Evolutionary conservation across 2,888 invertebrate genomes (phyloP).

Genomic region (Synergus laeviventris): DNA sequence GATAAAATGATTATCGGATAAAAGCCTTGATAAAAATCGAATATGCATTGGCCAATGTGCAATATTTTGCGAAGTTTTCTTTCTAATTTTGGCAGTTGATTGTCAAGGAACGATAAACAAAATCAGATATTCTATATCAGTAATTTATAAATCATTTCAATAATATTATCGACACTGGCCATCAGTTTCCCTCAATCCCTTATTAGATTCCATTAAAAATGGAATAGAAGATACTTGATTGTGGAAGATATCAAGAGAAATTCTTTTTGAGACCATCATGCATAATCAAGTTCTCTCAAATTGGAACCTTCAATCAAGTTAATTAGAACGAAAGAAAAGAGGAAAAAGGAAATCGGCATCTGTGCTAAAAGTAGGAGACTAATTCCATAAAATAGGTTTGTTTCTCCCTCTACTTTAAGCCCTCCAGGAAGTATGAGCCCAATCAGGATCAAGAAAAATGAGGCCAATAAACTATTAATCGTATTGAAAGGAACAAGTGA

Average conservation of each 20-base stretch:
- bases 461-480: not conserved
- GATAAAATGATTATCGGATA: slow-evolving; percentile 29
- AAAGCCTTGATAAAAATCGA: slow-evolving; percentile 27
- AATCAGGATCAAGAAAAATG: not conserved
- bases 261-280: slow-evolving; percentile 10
- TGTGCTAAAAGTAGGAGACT: slow-evolving; percentile 10
- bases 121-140: slow-evolving; percentile 33
- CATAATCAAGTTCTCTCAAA: slow-evolving; percentile 20
- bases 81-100: not conserved
- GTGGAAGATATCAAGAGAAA: not conserved
- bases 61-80: slow-evolving; percentile 22
- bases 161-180: not conserved
- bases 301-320: slow-evolving; percentile 26
- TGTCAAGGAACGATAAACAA: slow-evolving; percentile 12
- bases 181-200: not conserved
- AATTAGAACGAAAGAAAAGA: slow-evolving; percentile 22
- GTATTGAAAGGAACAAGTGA: not conserved
- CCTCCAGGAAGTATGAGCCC: not conserved
- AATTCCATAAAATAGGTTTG: slow-evolving; percentile 3
- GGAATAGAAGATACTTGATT: slow-evolving; percentile 7
- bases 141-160: not conserved
- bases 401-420: not conserved
- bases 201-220: not conserved
- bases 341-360: slow-evolving; percentile 20
- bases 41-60: slow-evolving; percentile 35